phyloP scores from a whole-genome alignment of 2,797 vertebrate species.

The Muraenolepis orangiensis region DNA sequence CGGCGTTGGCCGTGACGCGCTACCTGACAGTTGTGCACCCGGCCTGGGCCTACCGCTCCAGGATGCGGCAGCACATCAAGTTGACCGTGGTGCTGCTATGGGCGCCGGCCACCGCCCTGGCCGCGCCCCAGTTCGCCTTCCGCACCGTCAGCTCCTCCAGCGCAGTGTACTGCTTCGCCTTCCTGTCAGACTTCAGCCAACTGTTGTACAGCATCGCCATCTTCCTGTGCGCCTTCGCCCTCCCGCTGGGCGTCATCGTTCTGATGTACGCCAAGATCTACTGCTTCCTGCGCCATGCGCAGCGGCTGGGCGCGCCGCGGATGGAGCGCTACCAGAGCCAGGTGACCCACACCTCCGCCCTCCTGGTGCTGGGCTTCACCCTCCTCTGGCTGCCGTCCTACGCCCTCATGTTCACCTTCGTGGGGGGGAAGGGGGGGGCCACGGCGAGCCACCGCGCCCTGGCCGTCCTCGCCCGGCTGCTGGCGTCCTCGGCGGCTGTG shows the following conservation, averaged over 20 bases:
- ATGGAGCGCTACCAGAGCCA: constrained; percentile 76
- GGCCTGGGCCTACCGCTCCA: constrained; percentile 63
- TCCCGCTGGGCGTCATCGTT: constrained; percentile 70
- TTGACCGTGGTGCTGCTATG: constrained; percentile 64
- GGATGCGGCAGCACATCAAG: constrained; percentile 48
- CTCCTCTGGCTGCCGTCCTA: constrained; percentile 79
- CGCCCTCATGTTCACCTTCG: constrained; percentile 71
- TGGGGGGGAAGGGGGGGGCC: constrained; percentile 34
- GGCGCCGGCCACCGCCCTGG: constrained; percentile 65
- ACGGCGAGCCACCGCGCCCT: constrained; percentile 31
- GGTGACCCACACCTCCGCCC: constrained; percentile 74
- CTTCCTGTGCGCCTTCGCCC: constrained; percentile 71
- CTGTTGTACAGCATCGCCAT: constrained; percentile 70
- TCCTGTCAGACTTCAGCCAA: constrained; percentile 70
- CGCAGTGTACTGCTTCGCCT: constrained; percentile 71
- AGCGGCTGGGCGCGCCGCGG: constrained; percentile 54
- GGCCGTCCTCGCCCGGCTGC: constrained; percentile 63
- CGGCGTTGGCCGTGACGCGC: constrained; percentile 72
- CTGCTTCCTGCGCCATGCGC: constrained; percentile 62
- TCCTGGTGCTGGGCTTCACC: constrained; percentile 76
- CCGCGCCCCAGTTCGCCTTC: constrained; percentile 73
- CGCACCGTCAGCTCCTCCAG: constrained; percentile 51
- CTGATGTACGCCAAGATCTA: constrained; percentile 76
- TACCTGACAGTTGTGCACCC: constrained; percentile 76
- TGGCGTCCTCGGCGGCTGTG: constrained; percentile 70